phyloP scores from a whole-genome alignment of 2,797 vertebrate species.

The Ambastaia sidthimunki region DNA sequence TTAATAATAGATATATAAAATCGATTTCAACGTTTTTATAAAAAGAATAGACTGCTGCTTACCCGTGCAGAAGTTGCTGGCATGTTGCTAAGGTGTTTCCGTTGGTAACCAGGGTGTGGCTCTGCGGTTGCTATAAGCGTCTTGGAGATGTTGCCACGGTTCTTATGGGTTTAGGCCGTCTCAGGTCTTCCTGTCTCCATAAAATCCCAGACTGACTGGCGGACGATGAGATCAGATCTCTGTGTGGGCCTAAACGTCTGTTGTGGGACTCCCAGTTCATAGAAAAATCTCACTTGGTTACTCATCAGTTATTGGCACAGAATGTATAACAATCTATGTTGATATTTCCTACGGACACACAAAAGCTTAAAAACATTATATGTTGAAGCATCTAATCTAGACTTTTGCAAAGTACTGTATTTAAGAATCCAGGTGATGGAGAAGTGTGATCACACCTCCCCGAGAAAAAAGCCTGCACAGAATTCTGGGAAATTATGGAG shows the following conservation, averaged over 20 bases:
- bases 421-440: not conserved
- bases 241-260: not conserved
- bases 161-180: too few species aligned
- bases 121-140: not conserved
- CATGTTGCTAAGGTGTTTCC: not conserved
- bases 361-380: too few species aligned
- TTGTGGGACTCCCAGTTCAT: not conserved
- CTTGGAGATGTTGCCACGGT: not conserved
- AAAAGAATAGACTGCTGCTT: not conserved
- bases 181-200: not conserved
- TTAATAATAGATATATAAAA: not conserved
- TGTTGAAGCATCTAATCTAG: too few species aligned
- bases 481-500: conserved; percentile 1
- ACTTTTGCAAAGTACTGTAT: too few species aligned
- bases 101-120: not conserved
- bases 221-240: not conserved
- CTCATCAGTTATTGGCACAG: too few species aligned
- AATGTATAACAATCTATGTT: too few species aligned
- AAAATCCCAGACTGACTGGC: not conserved
- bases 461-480: not conserved
- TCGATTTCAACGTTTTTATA: not conserved
- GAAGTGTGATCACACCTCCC: not conserved
- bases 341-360: too few species aligned
- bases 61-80: not conserved
- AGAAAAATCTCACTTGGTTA: not conserved